A percentile compares a stretch with the other conserved stretches of the same genome.
These are phyloP conservation scores for Diadegma fenestrale DNA, from an alignment of 2,888 invertebrate genomes.

Conservation along the genomic window DNA sequence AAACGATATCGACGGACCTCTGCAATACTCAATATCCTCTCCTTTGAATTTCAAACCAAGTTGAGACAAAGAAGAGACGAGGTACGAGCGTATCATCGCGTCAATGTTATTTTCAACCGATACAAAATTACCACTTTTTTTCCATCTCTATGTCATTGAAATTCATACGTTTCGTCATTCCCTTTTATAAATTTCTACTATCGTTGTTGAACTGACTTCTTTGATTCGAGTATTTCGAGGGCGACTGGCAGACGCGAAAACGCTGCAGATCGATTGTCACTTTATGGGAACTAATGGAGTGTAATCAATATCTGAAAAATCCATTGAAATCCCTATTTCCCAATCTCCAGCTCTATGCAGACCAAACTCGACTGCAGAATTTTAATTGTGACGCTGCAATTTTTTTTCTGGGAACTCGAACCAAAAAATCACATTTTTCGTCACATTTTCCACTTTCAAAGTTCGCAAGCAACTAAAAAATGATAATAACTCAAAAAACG, in stretches of 20 bases:
- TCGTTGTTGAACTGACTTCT: background rate
- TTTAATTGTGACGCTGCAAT: too few species aligned
- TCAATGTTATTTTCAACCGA: constrained; percentile 44
- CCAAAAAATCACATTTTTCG: too few species aligned
- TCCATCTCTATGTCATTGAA: background rate
- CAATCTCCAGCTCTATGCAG: too few species aligned
- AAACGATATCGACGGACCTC: constrained; percentile 49
- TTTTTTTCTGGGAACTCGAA: too few species aligned
- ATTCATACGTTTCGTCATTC: too few species aligned
- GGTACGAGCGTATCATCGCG: constrained; percentile 26
- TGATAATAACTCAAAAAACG: too few species aligned
- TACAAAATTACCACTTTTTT: background rate
- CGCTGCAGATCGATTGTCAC: background rate
- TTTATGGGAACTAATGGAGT: background rate
- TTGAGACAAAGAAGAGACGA: background rate
- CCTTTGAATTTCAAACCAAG: constrained; percentile 62
- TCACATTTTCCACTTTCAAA: too few species aligned
- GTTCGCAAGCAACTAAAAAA: too few species aligned
- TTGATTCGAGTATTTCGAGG: background rate
- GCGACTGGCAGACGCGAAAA: too few species aligned
- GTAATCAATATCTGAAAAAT: background rate
- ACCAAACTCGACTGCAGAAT: too few species aligned
- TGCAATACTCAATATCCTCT: constrained; percentile 34
- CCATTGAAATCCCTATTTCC: too few species aligned
- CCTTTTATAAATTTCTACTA: background rate